Percentiles rank a stretch among this genome's conserved stretches.
These are phyloP conservation scores for Passer montanus DNA, from an alignment of 2,113 vertebrate genomes.

Conservation along the genomic window DNA sequence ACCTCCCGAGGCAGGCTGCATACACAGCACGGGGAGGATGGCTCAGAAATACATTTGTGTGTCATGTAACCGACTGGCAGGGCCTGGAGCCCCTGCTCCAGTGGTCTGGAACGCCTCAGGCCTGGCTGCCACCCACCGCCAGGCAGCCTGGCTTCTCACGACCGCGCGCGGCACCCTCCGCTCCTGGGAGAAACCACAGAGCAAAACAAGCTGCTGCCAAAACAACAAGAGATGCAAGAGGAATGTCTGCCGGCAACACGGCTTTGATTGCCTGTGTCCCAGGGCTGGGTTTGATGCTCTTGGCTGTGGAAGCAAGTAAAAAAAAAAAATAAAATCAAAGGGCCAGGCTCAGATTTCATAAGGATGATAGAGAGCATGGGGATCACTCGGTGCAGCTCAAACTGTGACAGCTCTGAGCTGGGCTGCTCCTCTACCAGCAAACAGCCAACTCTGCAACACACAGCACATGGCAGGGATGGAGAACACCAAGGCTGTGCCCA, in stretches of 20 bases:
- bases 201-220: conserved; percentile 6
- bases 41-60: fast-evolving
- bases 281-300: background rate
- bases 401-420: background rate
- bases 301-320: background rate
- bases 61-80: background rate
- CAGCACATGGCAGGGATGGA: background rate
- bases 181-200: conserved; percentile 55
- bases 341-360: background rate
- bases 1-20: fast-evolving
- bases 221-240: conserved; percentile 33
- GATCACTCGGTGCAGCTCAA: fast-evolving
- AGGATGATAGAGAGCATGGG: background rate
- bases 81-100: background rate
- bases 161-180: background rate
- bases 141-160: background rate
- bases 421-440: background rate
- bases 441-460: background rate
- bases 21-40: fast-evolving
- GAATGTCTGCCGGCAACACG: conserved; percentile 29
- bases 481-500: fast-evolving
- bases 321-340: background rate
- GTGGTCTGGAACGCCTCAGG: background rate
- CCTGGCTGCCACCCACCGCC: background rate
- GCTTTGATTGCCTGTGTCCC: conserved; percentile 6